Evolutionary conservation across 2,888 invertebrate genomes (phyloP).

Genomic region (Mechanitis mazaeus): DNA sequence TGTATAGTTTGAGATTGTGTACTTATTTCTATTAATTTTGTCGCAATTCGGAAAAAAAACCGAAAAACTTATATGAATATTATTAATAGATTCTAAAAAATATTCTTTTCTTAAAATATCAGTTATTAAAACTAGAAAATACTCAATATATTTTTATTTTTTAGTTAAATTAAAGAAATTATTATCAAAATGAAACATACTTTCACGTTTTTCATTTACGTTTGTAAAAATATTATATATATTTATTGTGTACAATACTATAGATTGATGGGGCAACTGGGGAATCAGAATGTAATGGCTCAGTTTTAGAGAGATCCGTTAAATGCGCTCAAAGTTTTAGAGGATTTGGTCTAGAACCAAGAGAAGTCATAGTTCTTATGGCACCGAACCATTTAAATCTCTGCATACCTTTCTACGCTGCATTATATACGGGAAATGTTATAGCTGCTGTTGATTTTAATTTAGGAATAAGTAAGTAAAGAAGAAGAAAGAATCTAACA

Average conservation of each 20-base stretch:
- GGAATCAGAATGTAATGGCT: conserved; percentile 50
- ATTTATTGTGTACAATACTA: not conserved
- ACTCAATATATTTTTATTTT: too few relatives aligned
- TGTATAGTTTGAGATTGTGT: too few relatives aligned
- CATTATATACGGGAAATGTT: conserved; percentile 58
- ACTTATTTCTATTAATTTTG: too few relatives aligned
- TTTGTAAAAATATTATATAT: not conserved
- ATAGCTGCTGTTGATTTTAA: conserved; percentile 45
- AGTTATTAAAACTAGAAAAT: too few relatives aligned
- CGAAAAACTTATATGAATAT: too few relatives aligned
- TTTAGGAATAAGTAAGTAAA: conserved; percentile 45
- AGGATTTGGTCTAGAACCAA: conserved; percentile 48
- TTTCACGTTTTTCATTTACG: too few relatives aligned
- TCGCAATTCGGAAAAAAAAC: too few relatives aligned
- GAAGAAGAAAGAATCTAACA: not conserved
- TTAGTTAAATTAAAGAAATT: too few relatives aligned
- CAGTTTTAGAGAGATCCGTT: conserved; percentile 46
- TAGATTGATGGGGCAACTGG: conserved; percentile 39
- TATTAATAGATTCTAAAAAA: too few relatives aligned
- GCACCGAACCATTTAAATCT: conserved; percentile 61
- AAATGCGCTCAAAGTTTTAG: conserved; percentile 52
- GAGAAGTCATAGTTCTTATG: conserved; percentile 66
- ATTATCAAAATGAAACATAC: too few relatives aligned
- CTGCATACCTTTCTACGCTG: conserved; percentile 62
- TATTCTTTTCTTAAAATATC: too few relatives aligned